Evolutionary conservation across 2,797 vertebrate species (phyloP).

Genomic region (Gephyroberyx darwinii): DNA sequence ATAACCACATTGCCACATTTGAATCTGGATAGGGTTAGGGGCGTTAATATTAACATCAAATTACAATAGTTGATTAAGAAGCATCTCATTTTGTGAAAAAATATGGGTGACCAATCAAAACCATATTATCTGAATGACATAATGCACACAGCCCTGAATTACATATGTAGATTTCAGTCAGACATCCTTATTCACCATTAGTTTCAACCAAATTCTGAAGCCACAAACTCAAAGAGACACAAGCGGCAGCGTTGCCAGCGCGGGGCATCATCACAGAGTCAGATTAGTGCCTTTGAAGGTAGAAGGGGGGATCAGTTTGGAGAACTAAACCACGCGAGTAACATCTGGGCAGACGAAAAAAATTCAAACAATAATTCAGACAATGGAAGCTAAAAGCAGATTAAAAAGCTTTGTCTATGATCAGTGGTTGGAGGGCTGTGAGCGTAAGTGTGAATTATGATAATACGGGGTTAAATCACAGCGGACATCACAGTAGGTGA

Average conservation of each 20-base stretch:
- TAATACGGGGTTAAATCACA: slow-evolving; percentile 9
- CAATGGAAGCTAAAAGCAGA: slow-evolving; percentile 54
- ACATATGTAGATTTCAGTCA: not conserved
- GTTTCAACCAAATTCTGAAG: not conserved
- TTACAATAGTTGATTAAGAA: not conserved
- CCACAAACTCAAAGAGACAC: too few relatives aligned
- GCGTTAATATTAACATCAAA: not conserved
- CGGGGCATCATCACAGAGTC: too few relatives aligned
- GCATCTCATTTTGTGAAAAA: not conserved
- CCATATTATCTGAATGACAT: not conserved
- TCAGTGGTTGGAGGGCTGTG: slow-evolving; percentile 24
- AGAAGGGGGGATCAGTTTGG: not conserved
- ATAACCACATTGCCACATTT: not conserved
- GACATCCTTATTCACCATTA: not conserved
- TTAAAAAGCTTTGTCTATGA: slow-evolving; percentile 54
- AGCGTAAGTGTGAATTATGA: slow-evolving; percentile 45
- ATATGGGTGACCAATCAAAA: not conserved
- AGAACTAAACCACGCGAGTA: slow-evolving; percentile 14
- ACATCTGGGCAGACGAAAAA: slow-evolving; percentile 50
- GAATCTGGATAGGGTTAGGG: not conserved
- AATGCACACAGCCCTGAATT: too few relatives aligned
- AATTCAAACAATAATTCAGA: slow-evolving; percentile 43
- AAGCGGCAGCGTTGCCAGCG: too few relatives aligned
- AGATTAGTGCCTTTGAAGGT: too few relatives aligned
- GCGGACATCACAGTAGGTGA: not conserved